A percentile compares a stretch with the other conserved stretches of the same genome.
Evolutionary conservation across 2,797 vertebrate species (phyloP).

Genomic region (Ambastaia sidthimunki): DNA sequence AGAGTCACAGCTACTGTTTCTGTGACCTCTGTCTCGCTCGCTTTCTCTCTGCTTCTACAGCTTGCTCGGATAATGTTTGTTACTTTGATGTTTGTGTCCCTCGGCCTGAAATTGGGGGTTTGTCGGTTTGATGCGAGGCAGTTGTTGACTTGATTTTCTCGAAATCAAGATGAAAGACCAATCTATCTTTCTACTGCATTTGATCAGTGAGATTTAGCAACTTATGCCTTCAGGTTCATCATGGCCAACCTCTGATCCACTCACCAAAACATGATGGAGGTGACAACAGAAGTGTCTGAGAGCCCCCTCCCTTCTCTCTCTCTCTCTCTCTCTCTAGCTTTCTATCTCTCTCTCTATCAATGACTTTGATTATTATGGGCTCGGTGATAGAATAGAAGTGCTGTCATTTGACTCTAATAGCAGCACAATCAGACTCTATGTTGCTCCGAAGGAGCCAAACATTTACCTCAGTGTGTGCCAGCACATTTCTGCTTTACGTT

Average conservation of each 20-base stretch:
- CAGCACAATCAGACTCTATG: conserved; percentile 73
- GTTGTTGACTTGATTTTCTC: conserved; percentile 77
- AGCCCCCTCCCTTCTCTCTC: conserved; percentile 66
- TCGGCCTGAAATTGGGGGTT: conserved; percentile 35
- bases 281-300: conserved; percentile 49
- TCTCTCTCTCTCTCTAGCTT: conserved; percentile 5
- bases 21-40: neutral
- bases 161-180: conserved; percentile 80
- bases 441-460: conserved; percentile 62
- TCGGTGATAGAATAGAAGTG: conserved; percentile 73
- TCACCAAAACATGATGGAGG: conserved; percentile 52
- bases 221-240: conserved; percentile 64
- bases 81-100: conserved; percentile 47
- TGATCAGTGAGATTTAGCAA: conserved; percentile 66
- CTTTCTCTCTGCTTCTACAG: conserved; percentile 22
- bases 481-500: conserved; percentile 69
- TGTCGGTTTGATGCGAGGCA: conserved; percentile 73
- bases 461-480: conserved; percentile 60
- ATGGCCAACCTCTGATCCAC: conserved; percentile 69
- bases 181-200: conserved; percentile 63
- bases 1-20: neutral
- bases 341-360: conserved; percentile 70
- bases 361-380: conserved; percentile 78
- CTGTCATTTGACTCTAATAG: conserved; percentile 82
- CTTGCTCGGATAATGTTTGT: conserved; percentile 27